Percentiles rank a stretch among this genome's conserved stretches.
phyloP scores from a whole-genome alignment of 1,140 invertebrate genomes.

The Homarus americanus region DNA sequence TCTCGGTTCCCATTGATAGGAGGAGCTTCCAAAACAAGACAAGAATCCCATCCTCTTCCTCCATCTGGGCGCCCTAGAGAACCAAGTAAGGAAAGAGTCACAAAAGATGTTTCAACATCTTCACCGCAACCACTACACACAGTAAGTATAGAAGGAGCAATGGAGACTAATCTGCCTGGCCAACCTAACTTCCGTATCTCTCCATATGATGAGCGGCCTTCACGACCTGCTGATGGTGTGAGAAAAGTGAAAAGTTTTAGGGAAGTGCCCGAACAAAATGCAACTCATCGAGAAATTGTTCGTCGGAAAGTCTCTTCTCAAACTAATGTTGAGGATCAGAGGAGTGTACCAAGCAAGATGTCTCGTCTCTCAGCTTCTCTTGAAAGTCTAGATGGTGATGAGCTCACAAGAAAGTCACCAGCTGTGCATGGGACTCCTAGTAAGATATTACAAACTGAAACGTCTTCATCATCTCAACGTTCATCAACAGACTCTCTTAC shows the following conservation, averaged over 20 bases:
- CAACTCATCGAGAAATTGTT: not conserved
- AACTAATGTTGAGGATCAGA: slow-evolving; percentile 17
- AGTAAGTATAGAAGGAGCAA: slow-evolving; percentile 39
- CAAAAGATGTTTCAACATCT: slow-evolving; percentile 3
- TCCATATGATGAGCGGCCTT: slow-evolving; percentile 51
- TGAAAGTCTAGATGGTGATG: slow-evolving; percentile 64
- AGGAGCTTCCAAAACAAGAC: slow-evolving; percentile 13
- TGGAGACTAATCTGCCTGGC: slow-evolving; percentile 16
- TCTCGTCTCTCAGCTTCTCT: slow-evolving; percentile 63
- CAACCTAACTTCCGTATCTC: slow-evolving; percentile 15
- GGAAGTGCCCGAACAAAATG: slow-evolving; percentile 44
- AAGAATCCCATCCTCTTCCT: slow-evolving; percentile 57
- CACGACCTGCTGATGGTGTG: slow-evolving; percentile 37
- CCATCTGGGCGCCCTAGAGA: slow-evolving; percentile 57
- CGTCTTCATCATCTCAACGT: slow-evolving; percentile 44
- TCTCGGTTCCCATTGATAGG: slow-evolving; percentile 52
- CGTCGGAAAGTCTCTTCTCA: slow-evolving; percentile 43
- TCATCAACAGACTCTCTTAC: slow-evolving; percentile 72
- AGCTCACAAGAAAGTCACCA: slow-evolving; percentile 3
- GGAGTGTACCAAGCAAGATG: not conserved
- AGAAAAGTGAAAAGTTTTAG: slow-evolving; percentile 72
- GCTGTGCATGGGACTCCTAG: not conserved
- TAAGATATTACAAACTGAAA: not conserved
- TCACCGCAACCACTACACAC: slow-evolving; percentile 30
- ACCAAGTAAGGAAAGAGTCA: slow-evolving; percentile 39